Evolutionary conservation across 1,140 invertebrate species (phyloP), one percentile per base, ranked within the genome.

Genomic region (Brachionus rotundiformis): DNA sequence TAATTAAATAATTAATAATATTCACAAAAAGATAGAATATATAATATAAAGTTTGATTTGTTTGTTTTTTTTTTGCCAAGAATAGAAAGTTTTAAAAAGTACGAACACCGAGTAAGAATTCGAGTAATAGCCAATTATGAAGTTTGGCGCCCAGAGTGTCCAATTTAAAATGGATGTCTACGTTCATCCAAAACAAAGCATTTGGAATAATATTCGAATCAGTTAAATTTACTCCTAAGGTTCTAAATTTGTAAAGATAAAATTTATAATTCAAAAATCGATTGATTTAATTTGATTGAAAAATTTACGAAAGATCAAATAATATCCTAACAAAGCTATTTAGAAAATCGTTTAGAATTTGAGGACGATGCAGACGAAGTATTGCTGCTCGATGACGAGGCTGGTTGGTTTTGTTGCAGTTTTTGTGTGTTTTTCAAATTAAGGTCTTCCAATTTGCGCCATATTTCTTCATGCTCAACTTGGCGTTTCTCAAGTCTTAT

Each of bases 1-100:
- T 65, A 65, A 65, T 71, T 71, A 71, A 36, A 71, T 71, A 71
- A 36, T 71, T 71, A 71, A 71, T 71, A 36, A 39, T 71, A 71
- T 71, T 71, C 65, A 71, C 65, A 71, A 36, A 71, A 71, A 39
- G 33, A 71, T 1, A 71, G 33, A 8, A 41, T 39, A 36, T 36
- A 71, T n/a, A 41, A 71, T 11, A 71, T 36, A 36, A 19, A 33
- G 33, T 71, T 36, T 71, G 8, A 36, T 16, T 2, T 31, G 31
- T 29, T 65, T 19, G n/a, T 54, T 54, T 54, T 10, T n/a, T n/a
- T 31, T 33, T n/a, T 41, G 27, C 25, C 27, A 71, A 39, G 29
- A 71, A 71, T 16, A 71, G 16, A 36, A 71, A 71, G 1, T 13
- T n/a, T 63, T 13, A n/a, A 13, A 27, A 29, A 29, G 25, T 59